A percentile compares a stretch with the other conserved stretches of the same genome.
Conservation (phyloP, 2,113 vertebrate genomes). For the Syrrhaptes paradoxus region DNA sequence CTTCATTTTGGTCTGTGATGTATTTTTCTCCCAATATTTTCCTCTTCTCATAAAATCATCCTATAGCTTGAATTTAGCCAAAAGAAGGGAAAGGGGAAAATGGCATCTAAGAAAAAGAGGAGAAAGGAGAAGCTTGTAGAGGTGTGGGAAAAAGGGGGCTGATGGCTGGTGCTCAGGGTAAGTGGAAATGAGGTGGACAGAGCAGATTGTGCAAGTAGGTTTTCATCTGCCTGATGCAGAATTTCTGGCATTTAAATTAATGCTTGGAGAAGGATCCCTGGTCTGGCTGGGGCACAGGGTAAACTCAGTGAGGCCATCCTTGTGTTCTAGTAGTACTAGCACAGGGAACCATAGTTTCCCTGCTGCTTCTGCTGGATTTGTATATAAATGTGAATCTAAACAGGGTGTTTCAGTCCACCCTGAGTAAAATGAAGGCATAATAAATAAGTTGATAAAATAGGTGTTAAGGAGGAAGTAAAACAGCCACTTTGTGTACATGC, state of each 20-base stretch:
- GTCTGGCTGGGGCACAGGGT: neutral
- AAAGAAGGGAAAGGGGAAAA: neutral
- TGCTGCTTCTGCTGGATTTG: neutral
- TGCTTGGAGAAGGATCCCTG: neutral
- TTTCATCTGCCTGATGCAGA: neutral
- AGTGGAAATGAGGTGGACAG: neutral
- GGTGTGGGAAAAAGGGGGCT: neutral
- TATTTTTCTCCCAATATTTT: neutral
- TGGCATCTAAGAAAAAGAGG: neutral
- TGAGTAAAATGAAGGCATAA: neutral
- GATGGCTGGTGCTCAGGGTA: neutral
- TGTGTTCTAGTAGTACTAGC: neutral
- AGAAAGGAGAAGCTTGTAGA: neutral
- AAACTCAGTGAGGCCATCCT: neutral
- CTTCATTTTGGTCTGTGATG: neutral
- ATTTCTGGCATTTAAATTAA: neutral
- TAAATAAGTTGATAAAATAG: conserved; percentile 36
- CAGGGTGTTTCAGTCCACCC: neutral
- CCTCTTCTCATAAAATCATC: neutral
- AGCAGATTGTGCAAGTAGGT: neutral
- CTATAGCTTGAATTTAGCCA: neutral
- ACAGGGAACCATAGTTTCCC: neutral
- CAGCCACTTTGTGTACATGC: neutral
- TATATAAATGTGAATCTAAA: neutral
- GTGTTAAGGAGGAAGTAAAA: conserved; percentile 9